These are phyloP conservation scores for Gastracanthus pulcherrimus DNA, from an alignment of 2,888 invertebrate genomes.

Conservation along the genomic window DNA sequence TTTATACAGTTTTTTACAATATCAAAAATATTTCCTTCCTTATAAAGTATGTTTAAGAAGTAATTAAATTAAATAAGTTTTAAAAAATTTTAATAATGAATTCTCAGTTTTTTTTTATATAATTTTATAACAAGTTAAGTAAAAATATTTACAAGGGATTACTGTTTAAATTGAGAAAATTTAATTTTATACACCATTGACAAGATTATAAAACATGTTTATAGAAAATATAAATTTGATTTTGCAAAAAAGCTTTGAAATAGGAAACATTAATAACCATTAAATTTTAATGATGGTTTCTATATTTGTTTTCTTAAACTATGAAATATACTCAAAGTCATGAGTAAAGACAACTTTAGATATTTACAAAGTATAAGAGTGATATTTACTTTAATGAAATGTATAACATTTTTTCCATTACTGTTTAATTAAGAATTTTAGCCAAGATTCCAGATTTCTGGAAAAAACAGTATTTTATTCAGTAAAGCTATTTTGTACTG, in stretches of 20 bases:
- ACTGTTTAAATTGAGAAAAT: background rate
- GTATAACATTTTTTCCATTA: constrained; percentile 10
- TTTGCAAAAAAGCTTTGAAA: background rate
- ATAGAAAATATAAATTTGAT: background rate
- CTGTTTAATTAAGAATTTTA: background rate
- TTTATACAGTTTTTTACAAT: constrained; percentile 18
- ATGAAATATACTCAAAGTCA: background rate
- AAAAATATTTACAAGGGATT: background rate
- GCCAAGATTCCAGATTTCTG: constrained; percentile 26
- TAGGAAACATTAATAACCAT: background rate
- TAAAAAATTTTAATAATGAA: constrained; percentile 12
- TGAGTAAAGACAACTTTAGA: background rate
- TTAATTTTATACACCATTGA: background rate
- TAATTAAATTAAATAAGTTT: too few species aligned
- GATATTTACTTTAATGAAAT: constrained; percentile 28
- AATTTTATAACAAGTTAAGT: background rate
- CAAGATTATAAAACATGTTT: background rate
- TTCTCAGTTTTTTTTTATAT: background rate
- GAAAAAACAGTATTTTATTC: constrained; percentile 15
- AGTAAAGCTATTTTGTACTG: constrained; percentile 31
- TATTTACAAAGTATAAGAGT: background rate
- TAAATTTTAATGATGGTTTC: background rate
- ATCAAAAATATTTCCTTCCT: background rate
- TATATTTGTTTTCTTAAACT: background rate
- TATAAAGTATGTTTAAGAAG: background rate